Conservation (phyloP, 2,113 vertebrate genomes). For the Tinamus guttatus region DNA sequence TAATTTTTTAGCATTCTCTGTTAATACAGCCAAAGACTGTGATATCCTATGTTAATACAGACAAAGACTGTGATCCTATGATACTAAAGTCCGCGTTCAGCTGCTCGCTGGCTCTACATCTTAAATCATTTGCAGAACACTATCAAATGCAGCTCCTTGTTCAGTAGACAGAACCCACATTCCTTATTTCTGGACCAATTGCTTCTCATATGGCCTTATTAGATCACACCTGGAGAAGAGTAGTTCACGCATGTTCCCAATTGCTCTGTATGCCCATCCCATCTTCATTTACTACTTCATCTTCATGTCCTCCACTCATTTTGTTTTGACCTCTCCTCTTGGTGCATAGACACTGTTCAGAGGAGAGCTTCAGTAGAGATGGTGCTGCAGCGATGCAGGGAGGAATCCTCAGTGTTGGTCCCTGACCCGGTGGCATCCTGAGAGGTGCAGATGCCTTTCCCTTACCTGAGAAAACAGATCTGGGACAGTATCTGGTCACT, state of each 20-base stretch:
- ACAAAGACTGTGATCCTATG: background rate
- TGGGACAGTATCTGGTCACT: background rate
- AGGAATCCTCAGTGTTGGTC: background rate
- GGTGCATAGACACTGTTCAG: background rate
- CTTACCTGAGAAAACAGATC: background rate
- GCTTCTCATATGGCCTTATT: background rate
- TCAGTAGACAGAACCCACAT: background rate
- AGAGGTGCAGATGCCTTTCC: rapidly evolving
- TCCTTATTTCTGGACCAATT: background rate
- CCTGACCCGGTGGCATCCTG: background rate
- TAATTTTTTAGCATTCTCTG: slow-evolving; percentile 1
- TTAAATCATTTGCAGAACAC: background rate
- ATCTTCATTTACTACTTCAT: background rate
- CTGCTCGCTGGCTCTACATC: background rate
- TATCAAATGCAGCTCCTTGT: background rate
- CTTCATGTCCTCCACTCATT: background rate
- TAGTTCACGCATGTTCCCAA: background rate
- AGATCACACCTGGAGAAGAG: background rate
- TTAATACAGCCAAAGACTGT: background rate
- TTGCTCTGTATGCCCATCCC: background rate
- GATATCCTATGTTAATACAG: background rate
- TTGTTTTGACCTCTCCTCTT: background rate
- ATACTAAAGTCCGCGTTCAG: background rate
- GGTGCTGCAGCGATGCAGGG: background rate
- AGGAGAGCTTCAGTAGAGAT: background rate